Evolutionary conservation across 2,113 vertebrate genomes (phyloP), one percentile per base, ranked within the genome.

Genomic region (Cairina moschata): DNA sequence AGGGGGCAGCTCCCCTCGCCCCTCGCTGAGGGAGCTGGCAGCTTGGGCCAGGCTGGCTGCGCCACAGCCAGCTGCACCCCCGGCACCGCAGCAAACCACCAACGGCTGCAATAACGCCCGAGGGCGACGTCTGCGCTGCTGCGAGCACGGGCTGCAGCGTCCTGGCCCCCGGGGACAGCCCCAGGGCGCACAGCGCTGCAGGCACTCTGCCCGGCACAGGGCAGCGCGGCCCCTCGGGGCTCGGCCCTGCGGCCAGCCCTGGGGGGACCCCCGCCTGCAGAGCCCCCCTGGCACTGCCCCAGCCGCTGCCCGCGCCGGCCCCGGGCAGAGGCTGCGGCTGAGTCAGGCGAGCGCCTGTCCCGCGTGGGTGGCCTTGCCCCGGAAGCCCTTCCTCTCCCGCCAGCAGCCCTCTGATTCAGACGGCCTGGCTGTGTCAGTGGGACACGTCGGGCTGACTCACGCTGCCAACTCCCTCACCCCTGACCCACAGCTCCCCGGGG

Each of bases 91-190:
- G 17, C 0, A 52, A 72, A 9, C 72, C 1, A 1, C 1, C 6
- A 54, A 1, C 0, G 2, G 65, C 48, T 0, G 0, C 0, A 0
- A 12, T 0, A 42, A 58, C 1, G 6, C 80, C 77, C 1, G 1
- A 15, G 65, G 81, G 68, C 59, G 15, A 50, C 16, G 9, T 8
- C 44, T 2, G 6, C 7, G 1, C 69, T 26, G 56, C 65, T 9
- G 59, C 23, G 7, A n/a, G 34, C 44, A 17, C 1, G 1, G 29
- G 46, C 31, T 31, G 8, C 31, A 1, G 32, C 60, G 7, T 17
- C 75, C 56, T 8, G 2, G 44, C n/a, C 58, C 32, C 26, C 3
- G 8, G 58, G 48, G 26, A 26, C 2, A 4, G 56, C 67, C 67
- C 16, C 1, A 1, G 56, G 46, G 17, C 11, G 17, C 44, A 9